Base-by-base conservation (phyloP, 2,888 invertebrate species). In the Lochmaea crataegi region DNA sequence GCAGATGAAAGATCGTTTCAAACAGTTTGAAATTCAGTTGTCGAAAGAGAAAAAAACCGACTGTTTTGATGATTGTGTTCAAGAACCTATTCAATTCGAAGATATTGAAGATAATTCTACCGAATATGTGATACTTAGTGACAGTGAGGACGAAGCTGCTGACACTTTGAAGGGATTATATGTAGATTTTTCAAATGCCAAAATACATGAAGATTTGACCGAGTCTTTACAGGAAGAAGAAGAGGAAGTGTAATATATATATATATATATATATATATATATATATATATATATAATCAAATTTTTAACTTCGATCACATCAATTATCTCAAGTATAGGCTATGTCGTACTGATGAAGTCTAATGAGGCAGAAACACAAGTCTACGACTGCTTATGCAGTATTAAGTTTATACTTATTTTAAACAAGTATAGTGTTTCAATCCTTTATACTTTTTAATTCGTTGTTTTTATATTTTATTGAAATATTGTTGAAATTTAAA, bases 61-160 rank as follows among this genome's bases (percentile, higher is more conserved):
- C 26, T 80, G 81, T 74, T 77, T 64, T 51, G 71, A 71, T 51
- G 82, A 82, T 73, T 83, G 81, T 76, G 51, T 78, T 16, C 67
- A 74, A 56, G 82, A 81, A 60, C 71, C 65, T 9, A 68, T 75
- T 9, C 53, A 75, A 22, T 72, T 77, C 38, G 77, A 71, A 57
- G 79, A 80, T 68, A 69, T 82, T 18, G 83, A 80, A 70, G 82
- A 83, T 38, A 83, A 81, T 71, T 60, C 63, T 2, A 65, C 65
- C 2, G 79, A 81, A 42, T 80, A 79, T 74, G 65, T 81, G 26
- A 76, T 81, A 32, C 75, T 84, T 58, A 83, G 79, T 64, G 81
- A 82, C 74, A 79, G 78, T 72, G 81, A 82, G 38, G 80, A 80
- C 42, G 75, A 76, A 32, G 51, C 76, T 2, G 67, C 73, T 38